These are phyloP conservation scores for Galeopsomyia nigrocyanea DNA, from an alignment of 2,888 invertebrate species.

Conservation along the genomic window DNA sequence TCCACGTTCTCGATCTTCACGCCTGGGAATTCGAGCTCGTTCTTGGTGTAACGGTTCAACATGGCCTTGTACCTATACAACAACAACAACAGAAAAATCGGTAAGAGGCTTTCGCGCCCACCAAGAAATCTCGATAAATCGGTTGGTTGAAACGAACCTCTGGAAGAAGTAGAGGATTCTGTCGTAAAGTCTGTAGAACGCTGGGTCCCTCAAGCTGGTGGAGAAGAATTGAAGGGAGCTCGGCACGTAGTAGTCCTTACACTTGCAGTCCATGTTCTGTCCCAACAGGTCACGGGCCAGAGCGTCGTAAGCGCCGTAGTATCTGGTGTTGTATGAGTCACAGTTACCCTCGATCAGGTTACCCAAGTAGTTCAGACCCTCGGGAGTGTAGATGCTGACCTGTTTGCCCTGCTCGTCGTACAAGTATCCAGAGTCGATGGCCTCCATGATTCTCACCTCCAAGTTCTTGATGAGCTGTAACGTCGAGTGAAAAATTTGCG, in stretches of 20 bases:
- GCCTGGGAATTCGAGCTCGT: slow-evolving; percentile 74
- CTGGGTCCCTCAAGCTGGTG: slow-evolving; percentile 78
- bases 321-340: slow-evolving; percentile 68
- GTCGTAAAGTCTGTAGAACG: slow-evolving; percentile 79
- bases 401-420: slow-evolving; percentile 58
- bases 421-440: slow-evolving; percentile 62
- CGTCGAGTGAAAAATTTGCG: no score
- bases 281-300: slow-evolving; percentile 71
- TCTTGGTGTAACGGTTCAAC: slow-evolving; percentile 73
- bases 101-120: neutral
- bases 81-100: neutral
- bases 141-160: slow-evolving; percentile 49
- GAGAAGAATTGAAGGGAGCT: slow-evolving; percentile 77
- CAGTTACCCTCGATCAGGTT: slow-evolving; percentile 71
- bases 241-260: slow-evolving; percentile 71
- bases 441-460: slow-evolving; percentile 59
- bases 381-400: slow-evolving; percentile 61
- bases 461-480: slow-evolving; percentile 57
- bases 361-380: slow-evolving; percentile 73
- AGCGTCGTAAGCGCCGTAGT: slow-evolving; percentile 74
- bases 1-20: slow-evolving; percentile 76
- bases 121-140: neutral
- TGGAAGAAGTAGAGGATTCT: slow-evolving; percentile 73
- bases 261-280: slow-evolving; percentile 64
- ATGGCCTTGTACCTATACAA: slow-evolving; percentile 71